phyloP scores from a whole-genome alignment of 2,797 vertebrate genomes.

The Myripristis murdjan region DNA sequence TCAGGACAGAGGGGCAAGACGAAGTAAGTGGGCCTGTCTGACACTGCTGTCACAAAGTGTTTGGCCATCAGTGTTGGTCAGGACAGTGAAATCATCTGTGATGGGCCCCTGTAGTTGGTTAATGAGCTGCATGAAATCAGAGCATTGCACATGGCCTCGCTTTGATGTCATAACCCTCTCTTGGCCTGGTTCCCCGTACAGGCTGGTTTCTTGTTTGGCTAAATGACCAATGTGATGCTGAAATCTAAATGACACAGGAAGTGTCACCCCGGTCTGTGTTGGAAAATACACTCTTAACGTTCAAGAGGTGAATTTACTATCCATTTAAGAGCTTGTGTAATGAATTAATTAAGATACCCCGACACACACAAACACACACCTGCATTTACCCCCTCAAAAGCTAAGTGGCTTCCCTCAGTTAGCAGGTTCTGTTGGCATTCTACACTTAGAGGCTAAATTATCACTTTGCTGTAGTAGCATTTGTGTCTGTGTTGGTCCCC shows the following conservation, averaged over 20 bases:
- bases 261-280: not conserved
- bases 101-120: conserved; percentile 24
- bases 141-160: conserved; percentile 7
- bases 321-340: not conserved
- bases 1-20: conserved; percentile 80
- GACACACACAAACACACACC: conserved; percentile 4
- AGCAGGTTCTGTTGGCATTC: not conserved
- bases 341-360: conserved; percentile 1
- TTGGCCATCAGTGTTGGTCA: conserved; percentile 16
- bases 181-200: not conserved
- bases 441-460: conserved; percentile 41
- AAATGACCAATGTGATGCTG: not conserved
- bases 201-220: not conserved
- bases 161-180: conserved; percentile 8
- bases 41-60: conserved; percentile 25
- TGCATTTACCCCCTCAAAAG: not conserved
- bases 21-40: conserved; percentile 73
- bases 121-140: conserved; percentile 39
- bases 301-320: not conserved
- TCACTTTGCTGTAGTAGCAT: conserved; percentile 16
- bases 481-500: conserved; percentile 17
- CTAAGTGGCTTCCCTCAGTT: conserved; percentile 5
- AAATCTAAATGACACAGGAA: not conserved
- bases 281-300: not conserved
- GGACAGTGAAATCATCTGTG: conserved; percentile 35